Evolutionary conservation across 2,113 vertebrate species (phyloP), one percentile per base, ranked within the genome.

Genomic region (Cairina moschata): DNA sequence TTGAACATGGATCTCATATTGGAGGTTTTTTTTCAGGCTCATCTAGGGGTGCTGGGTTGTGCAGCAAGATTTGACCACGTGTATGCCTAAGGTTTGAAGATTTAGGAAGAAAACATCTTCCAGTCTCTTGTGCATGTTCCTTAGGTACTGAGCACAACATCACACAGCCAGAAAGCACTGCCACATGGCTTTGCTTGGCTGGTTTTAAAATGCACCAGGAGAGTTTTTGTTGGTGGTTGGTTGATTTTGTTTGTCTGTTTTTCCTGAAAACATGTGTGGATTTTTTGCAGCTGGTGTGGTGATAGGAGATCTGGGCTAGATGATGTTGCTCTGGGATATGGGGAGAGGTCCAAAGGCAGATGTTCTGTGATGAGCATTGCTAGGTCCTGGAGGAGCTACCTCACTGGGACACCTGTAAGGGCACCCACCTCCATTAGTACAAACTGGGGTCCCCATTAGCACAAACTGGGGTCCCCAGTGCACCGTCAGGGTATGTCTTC

Each of bases 51-150:
- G 32, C 52, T 67, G 68, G 66, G 42, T 6, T 79, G 26, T 73
- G 46, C 28, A 71, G 40, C 46, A 91, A 60, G 65, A 48, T 78
- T 92, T 76, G 31, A 8, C n/a, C 32, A 20, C 7, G 16, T 0
- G 0, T 3, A 11, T 44, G 42, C 34, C 40, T 1, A 4, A 7
- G 4, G 1, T 13, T 68, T 34, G 55, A 44, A 69, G 17, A 2
- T 87, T 8, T 89, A 56, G 23, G 32, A 72, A 42, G 12, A 55
- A 78, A 84, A 58, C 28, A 40, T 6, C 28, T 93, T 62, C 40
- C 59, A 69, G 38, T 8, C 11, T 55, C 46, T 59, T 12, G 3
- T 23, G 36, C 9, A 16, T n/a, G 17, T 50, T 83, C 8, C 21
- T 62, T 50, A 28, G 75, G 67, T 7, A 76, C 32, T 26, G 82